These are phyloP conservation scores for Drosophila quinaria DNA, from an alignment of 2,888 invertebrate species.

Conservation along the genomic window DNA sequence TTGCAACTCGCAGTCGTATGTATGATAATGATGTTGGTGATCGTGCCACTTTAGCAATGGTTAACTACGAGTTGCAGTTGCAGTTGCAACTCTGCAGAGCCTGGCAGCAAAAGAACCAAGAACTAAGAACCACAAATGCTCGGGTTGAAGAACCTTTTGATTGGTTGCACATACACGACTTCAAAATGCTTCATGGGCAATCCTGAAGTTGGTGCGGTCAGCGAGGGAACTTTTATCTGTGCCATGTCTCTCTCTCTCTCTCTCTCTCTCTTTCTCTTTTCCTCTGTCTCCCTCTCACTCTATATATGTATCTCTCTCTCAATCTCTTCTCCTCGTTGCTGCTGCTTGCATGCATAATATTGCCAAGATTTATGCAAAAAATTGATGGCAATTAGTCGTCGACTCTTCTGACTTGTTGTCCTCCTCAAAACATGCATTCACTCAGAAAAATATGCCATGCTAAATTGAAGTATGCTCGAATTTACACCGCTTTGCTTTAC, in stretches of 20 bases:
- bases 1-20: constrained; percentile 44
- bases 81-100: constrained; percentile 9
- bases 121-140: constrained; percentile 3
- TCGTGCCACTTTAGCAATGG: constrained; percentile 82
- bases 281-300: not conserved
- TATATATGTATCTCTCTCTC: constrained; percentile 24
- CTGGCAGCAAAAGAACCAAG: constrained; percentile 5
- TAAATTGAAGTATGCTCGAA: no score
- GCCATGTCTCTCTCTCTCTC: constrained; percentile 52
- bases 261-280: not conserved
- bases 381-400: constrained; percentile 81
- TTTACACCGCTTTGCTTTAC: no score
- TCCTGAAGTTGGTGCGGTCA: constrained; percentile 77
- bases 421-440: constrained; percentile 1
- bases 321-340: not conserved
- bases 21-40: constrained; percentile 82
- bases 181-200: constrained; percentile 69
- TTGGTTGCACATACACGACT: constrained; percentile 76
- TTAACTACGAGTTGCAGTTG: constrained; percentile 54
- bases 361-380: constrained; percentile 81
- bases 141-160: constrained; percentile 82
- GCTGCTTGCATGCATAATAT: constrained; percentile 76
- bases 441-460: not conserved
- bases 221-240: constrained; percentile 63
- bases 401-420: constrained; percentile 34